A percentile compares a stretch with the other conserved stretches of the same genome.
Conservation (phyloP, 2,888 invertebrate species). For the Cephus spinipes region DNA sequence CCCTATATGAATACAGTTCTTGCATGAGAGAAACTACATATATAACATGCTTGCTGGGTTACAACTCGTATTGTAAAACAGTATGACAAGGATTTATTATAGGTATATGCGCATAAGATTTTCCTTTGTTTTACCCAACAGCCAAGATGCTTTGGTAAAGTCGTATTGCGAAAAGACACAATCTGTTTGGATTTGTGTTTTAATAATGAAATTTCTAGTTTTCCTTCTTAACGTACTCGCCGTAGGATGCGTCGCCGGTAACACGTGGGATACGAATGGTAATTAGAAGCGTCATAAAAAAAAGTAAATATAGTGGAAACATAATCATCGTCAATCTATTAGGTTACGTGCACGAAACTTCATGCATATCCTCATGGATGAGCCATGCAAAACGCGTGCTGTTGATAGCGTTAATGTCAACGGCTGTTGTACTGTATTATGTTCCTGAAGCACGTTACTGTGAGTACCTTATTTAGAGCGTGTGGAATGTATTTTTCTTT, state of each 20-base stretch:
- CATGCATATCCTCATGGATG: conserved; percentile 42
- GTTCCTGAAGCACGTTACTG: conserved; percentile 53
- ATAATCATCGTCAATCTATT: neutral
- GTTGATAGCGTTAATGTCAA: conserved; percentile 40
- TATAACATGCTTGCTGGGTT: neutral
- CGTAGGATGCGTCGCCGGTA: conserved; percentile 28
- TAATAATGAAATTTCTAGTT: conserved; percentile 35
- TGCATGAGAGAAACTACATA: neutral
- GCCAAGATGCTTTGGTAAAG: neutral
- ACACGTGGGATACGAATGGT: conserved; percentile 36
- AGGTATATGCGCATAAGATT: neutral
- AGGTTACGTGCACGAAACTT: conserved; percentile 15
- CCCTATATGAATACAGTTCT: no score
- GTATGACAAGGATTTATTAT: neutral
- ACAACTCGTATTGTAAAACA: neutral
- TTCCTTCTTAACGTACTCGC: conserved; percentile 23
- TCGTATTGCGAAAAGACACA: neutral
- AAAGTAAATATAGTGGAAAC: neutral
- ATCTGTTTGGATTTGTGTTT: neutral
- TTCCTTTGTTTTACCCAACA: neutral
- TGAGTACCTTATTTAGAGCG: conserved; percentile 37
- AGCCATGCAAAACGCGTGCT: conserved; percentile 43
- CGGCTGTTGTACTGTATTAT: conserved; percentile 48
- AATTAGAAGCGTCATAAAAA: conserved; percentile 17
- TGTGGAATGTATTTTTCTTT: neutral